Conservation (phyloP, 1,140 invertebrate species). For the Papilio helenus region DNA sequence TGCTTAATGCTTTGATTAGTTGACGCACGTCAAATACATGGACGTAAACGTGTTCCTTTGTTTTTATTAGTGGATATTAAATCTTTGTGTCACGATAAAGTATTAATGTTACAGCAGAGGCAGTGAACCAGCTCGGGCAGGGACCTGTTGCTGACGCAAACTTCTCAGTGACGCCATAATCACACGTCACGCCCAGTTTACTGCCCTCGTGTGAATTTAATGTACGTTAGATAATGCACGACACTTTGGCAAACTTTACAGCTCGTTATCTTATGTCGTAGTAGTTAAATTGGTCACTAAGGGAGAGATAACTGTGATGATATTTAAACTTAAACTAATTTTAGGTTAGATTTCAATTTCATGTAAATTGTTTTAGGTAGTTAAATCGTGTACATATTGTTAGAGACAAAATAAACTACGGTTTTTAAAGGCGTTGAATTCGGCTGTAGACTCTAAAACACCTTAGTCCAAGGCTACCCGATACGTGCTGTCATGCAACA, state of each 20-base stretch:
- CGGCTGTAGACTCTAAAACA: too few relatives aligned
- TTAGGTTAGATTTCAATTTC: too few relatives aligned
- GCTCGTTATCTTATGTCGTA: neutral
- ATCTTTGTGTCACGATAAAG: neutral
- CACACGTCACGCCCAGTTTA: neutral
- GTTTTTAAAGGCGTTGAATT: too few relatives aligned
- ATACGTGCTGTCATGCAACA: too few relatives aligned
- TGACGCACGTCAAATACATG: neutral
- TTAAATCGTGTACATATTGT: too few relatives aligned
- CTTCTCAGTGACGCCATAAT: neutral
- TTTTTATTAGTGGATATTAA: neutral
- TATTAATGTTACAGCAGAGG: neutral
- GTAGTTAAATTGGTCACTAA: neutral
- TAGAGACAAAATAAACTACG: too few relatives aligned
- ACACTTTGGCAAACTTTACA: neutral
- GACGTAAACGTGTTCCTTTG: neutral
- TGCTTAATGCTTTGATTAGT: neutral
- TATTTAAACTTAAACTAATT: neutral
- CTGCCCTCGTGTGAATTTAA: neutral
- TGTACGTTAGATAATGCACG: neutral
- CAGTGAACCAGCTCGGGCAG: neutral
- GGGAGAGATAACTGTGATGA: neutral
- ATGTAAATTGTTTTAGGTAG: too few relatives aligned
- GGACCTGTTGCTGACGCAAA: constrained; percentile 18
- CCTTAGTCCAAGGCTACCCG: too few relatives aligned